Evolutionary conservation across 2,797 vertebrate species (phyloP), one percentile per base, ranked within the genome.

Genomic region (Malurus leucopterus): DNA sequence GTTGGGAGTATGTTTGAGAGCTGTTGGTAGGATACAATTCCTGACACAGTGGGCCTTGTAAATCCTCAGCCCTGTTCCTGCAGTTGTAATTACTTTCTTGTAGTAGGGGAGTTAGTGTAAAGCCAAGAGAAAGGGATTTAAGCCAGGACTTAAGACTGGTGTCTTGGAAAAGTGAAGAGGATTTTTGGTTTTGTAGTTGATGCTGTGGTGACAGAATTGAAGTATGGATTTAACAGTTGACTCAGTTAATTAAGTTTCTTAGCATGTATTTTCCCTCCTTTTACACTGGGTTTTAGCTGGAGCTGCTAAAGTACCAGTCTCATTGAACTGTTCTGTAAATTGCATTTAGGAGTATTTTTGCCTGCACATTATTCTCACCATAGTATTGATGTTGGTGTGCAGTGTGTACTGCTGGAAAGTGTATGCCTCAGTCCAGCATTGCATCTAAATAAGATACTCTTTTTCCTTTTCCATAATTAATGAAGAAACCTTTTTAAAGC

Each of bases 81-180:
- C 43, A 46, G 29, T 65, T 92, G n/a, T 83, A 91, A 92, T 92
- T 88, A 78, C 69, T 86, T 91, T 75, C 38, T 83, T 44, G 2
- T 80, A 53, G 90, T 43, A 78, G 79, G 76, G 36, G 63, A 69
- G 76, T 65, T 72, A 53, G 59, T 1, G 0, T 77, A 50, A 88
- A 72, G 65, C 84, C 47, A 62, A 73, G 54, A 84, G 51, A 83
- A 74, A 40, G 49, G 29, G 72, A 49, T 58, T 88, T 79, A 86
- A 90, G 58, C 11, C 36, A 43, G 44, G 44, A 51, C 18, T 76
- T 91, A 38, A 4, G 23, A 20, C 26, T 17, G 1, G 6, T 83
- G 40, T 83, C 65, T 74, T 77, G 38, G 49, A 75, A 80, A 87
- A 93, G 36, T 11, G 23, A 83, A 79, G 58, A 84, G 34, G 30